Conservation (phyloP, 2,113 vertebrate genomes). For the Scophthalmus maximus region DNA sequence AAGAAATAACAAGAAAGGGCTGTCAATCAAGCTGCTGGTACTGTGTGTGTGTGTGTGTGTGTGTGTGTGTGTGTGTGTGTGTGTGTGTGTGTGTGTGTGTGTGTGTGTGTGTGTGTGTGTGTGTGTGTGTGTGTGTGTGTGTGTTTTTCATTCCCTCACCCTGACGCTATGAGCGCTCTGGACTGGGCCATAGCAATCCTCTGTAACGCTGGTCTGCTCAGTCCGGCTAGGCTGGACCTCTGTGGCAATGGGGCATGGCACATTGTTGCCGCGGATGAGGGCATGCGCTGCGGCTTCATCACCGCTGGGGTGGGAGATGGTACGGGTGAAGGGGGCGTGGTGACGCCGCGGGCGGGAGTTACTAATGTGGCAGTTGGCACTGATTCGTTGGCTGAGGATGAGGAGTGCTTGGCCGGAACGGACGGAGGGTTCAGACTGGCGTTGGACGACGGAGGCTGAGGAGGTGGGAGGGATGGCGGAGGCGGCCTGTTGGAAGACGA, state of each 20-base stretch:
- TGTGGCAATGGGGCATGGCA: conserved; percentile 80
- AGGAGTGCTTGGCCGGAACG: conserved; percentile 75
- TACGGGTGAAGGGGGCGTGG: conserved; percentile 76
- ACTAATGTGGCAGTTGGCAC: conserved; percentile 82
- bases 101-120: background rate
- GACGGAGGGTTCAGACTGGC: conserved; percentile 59
- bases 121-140: conserved; percentile 1
- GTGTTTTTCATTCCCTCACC: conserved; percentile 82
- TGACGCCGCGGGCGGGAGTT: conserved; percentile 71
- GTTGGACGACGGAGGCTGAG: conserved; percentile 67
- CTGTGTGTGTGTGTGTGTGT: background rate
- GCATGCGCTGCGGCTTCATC: conserved; percentile 71
- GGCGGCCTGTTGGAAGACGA: conserved; percentile 67
- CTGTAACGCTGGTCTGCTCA: conserved; percentile 89
- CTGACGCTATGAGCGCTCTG: conserved; percentile 92
- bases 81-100: conserved; percentile 4
- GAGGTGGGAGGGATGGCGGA: conserved; percentile 76
- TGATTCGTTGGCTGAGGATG: conserved; percentile 59
- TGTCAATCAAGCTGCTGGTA: background rate
- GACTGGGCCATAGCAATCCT: conserved; percentile 94
- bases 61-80: conserved; percentile 1
- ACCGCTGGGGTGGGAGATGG: conserved; percentile 70
- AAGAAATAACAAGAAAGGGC: too few relatives aligned
- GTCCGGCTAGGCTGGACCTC: conserved; percentile 85
- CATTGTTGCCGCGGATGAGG: conserved; percentile 19